Conservation (phyloP, 2,113 vertebrate species). For the Notiomystis cincta region DNA sequence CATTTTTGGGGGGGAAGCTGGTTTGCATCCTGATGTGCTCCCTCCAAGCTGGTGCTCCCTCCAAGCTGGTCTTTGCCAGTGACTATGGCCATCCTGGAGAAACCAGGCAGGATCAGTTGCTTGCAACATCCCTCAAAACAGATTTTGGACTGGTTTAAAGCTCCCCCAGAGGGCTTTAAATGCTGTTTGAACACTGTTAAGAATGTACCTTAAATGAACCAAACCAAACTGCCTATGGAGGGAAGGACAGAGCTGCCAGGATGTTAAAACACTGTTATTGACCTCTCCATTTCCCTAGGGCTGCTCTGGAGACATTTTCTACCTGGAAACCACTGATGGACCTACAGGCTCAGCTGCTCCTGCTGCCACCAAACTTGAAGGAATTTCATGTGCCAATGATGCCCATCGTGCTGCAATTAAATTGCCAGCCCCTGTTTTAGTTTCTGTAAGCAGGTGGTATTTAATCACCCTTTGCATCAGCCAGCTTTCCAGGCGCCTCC, state of each 20-base stretch:
- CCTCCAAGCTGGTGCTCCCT: neutral
- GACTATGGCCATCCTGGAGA: fast-evolving
- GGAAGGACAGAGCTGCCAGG: neutral
- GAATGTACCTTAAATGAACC: neutral
- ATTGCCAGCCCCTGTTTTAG: neutral
- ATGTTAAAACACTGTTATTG: neutral
- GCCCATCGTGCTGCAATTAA: constrained; percentile 22
- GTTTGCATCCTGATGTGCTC: fast-evolving
- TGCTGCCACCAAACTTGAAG: neutral
- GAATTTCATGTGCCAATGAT: constrained; percentile 39
- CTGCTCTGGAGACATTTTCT: neutral
- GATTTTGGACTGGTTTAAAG: neutral
- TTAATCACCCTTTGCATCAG: neutral
- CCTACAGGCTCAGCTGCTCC: neutral
- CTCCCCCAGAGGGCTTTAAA: neutral
- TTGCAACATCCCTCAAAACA: neutral
- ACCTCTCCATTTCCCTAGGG: neutral
- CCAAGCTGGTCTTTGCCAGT: neutral
- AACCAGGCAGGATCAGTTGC: neutral
- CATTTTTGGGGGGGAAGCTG: neutral
- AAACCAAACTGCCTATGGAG: neutral
- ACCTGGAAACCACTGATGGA: neutral
- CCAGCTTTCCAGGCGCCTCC: neutral
- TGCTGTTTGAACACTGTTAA: neutral
- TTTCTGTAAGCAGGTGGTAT: constrained; percentile 22